phyloP scores from a whole-genome alignment of 2,113 vertebrate genomes.

The Cyprinodon brontotheroides region DNA sequence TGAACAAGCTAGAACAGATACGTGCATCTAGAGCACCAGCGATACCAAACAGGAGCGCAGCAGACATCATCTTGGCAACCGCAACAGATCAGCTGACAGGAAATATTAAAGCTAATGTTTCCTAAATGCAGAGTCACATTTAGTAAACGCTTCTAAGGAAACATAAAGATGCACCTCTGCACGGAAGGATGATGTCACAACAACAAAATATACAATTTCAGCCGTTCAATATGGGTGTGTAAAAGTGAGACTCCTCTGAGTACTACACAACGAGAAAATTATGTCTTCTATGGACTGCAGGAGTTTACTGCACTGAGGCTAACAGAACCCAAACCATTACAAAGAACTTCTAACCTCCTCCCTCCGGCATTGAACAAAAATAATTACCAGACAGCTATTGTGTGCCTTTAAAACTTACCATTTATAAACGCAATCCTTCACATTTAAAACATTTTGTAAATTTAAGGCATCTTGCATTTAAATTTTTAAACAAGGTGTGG shows the following conservation, averaged over 20 bases:
- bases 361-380: constrained; percentile 7
- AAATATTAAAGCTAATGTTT: not conserved
- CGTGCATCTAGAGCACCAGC: constrained; percentile 26
- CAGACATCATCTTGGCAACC: not conserved
- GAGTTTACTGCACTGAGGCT: constrained; percentile 59
- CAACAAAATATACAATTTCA: constrained; percentile 39
- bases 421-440: constrained; percentile 4
- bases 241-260: constrained; percentile 19
- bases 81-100: not conserved
- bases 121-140: not conserved
- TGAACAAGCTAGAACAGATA: constrained; percentile 72
- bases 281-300: constrained; percentile 48
- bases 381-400: constrained; percentile 19
- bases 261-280: constrained; percentile 50
- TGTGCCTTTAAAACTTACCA: not conserved
- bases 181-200: constrained; percentile 4
- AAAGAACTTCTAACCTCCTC: constrained; percentile 22
- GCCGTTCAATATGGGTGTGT: constrained; percentile 31
- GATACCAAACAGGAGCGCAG: constrained; percentile 9
- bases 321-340: constrained; percentile 37
- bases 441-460: not conserved
- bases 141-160: not conserved
- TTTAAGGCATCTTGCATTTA: constrained; percentile 2
- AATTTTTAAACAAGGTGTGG: too few relatives aligned
- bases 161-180: not conserved